A percentile compares a stretch with the other conserved stretches of the same genome.
Conservation (phyloP, 2,888 invertebrate species). For the Drosophila yooni region DNA sequence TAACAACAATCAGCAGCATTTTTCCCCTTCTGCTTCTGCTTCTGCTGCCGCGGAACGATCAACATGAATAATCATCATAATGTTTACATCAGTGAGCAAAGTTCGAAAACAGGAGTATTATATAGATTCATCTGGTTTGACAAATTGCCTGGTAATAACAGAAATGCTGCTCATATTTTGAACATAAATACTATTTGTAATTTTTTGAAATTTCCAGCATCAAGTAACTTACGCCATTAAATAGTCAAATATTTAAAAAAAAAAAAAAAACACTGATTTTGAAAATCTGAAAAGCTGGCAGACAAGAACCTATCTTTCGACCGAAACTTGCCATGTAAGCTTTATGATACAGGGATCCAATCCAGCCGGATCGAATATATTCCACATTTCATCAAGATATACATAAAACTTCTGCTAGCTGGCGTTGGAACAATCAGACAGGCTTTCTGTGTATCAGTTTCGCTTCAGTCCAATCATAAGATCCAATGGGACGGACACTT, state of each 20-base stretch:
- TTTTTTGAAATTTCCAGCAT: neutral
- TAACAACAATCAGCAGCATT: slow-evolving; percentile 68
- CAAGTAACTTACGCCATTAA: neutral
- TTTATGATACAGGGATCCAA: neutral
- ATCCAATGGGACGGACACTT: neutral
- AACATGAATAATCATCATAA: slow-evolving; percentile 36
- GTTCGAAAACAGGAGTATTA: neutral
- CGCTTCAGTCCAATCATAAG: neutral
- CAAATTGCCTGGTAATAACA: neutral
- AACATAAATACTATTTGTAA: neutral
- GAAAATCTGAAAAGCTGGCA: no score
- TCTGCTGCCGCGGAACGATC: slow-evolving; percentile 17
- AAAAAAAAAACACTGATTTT: no score
- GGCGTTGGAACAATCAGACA: no score
- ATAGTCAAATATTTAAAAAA: neutral
- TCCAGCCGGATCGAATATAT: neutral
- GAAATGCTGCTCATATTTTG: neutral
- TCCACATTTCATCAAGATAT: neutral
- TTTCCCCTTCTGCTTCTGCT: slow-evolving; percentile 2
- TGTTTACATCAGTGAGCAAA: slow-evolving; percentile 34
- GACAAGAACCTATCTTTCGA: neutral
- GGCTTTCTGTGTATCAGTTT: neutral
- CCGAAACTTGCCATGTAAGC: neutral
- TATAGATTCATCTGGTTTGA: neutral
- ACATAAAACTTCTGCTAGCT: neutral